Evolutionary conservation across 2,888 invertebrate genomes (phyloP), one percentile per base, ranked within the genome.

Genomic region (Pyrrhia umbra): DNA sequence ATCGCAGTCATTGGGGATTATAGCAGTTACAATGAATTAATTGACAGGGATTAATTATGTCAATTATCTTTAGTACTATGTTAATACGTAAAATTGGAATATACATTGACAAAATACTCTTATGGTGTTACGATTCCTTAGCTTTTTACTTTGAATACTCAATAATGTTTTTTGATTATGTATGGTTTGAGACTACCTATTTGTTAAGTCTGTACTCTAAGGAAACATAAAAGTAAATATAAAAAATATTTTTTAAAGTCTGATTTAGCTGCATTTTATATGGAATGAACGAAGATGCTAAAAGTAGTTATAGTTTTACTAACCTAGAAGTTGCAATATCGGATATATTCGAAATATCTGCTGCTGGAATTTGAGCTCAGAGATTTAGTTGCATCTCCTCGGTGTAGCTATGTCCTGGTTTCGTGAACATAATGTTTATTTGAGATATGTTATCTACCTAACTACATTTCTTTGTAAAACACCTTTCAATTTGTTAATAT

Each of bases 291-390:
- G 20, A 6, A 39, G 40, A 42, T 45, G n/a, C n/a, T 25, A 61
- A n/a, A 60, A 60, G 42, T 47, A 72, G 39, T 34, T 47, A 47
- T 43, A n/a, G 37, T 55, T 47, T 46, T 21, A 30, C 67, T 47
- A 43, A 56, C 61, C 51, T 67, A 56, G 47, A 61, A 56, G 56
- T 20, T 49, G 42, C 55, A 43, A 43, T 67, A 34, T 16, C 51
- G 62, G 70, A 72, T 49, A 52, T 67, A 49, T 52, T 39, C 45
- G 47, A 52, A 56, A 72, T 67, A 51, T 70, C 67, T 61, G 61
- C 23, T 51, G 43, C 46, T 25, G 39, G 51, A 67, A 65, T 70
- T 50, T 37, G 45, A 23, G 39, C 21, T 9, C 20, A 6, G n/a
- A 72, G 55, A 66, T 61, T 72, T 61, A 52, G 25, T 61, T 49